Evolutionary conservation across 2,888 invertebrate species (phyloP).

Genomic region (Prosapia bicincta): DNA sequence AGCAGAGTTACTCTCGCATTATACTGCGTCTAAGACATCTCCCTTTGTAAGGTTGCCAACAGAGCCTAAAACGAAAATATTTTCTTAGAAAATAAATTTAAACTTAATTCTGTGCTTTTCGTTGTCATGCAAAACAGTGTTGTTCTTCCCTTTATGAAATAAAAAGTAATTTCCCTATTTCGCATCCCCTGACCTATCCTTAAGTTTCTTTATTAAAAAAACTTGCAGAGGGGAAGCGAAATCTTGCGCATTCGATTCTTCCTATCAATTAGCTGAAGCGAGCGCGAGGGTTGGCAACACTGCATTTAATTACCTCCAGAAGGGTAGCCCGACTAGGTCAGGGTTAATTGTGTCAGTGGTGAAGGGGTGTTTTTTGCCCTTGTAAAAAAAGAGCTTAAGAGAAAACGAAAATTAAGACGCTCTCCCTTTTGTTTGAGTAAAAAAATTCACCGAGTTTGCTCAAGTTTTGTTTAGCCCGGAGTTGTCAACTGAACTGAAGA

Average conservation of each 20-base stretch:
- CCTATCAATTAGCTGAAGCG: constrained; percentile 18
- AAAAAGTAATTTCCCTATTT: constrained; percentile 7
- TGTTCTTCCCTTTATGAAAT: not conserved
- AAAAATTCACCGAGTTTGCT: not conserved
- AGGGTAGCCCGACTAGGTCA: constrained; percentile 5
- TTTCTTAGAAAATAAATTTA: not conserved
- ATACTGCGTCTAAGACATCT: not conserved
- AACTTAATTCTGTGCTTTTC: not conserved
- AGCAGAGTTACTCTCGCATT: not conserved
- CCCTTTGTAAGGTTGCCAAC: not conserved
- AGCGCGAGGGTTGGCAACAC: not conserved
- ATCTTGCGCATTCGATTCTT: constrained; percentile 24
- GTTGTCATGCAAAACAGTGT: not conserved
- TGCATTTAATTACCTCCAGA: constrained; percentile 14
- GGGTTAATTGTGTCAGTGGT: constrained; percentile 26
- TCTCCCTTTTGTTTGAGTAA: not conserved
- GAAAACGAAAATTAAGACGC: not conserved
- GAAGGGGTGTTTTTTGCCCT: not conserved
- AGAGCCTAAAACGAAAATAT: not conserved
- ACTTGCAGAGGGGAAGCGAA: not conserved
- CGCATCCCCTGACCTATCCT: constrained; percentile 13
- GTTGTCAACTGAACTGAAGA: not conserved
- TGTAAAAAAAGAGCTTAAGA: not conserved
- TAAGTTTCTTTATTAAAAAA: constrained; percentile 18
- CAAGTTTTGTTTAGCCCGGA: not conserved